Conservation (phyloP, 2,113 vertebrate genomes). For the Cromileptes altivelis region DNA sequence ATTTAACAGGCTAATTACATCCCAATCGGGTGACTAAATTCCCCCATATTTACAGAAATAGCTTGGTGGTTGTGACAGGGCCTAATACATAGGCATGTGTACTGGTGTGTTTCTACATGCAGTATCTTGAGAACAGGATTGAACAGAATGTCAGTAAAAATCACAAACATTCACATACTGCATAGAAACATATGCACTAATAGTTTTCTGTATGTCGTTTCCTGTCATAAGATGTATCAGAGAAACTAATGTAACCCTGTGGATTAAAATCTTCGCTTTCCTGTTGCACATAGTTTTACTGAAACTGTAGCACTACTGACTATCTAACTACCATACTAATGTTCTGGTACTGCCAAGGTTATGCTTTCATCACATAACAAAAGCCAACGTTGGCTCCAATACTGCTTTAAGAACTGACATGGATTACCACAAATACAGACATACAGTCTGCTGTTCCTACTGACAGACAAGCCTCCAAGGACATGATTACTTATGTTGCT, state of each 20-base stretch:
- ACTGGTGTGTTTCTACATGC: neutral
- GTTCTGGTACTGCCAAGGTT: slow-evolving; percentile 37
- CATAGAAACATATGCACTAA: neutral
- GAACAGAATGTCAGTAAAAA: no score
- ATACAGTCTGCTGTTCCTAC: slow-evolving; percentile 51
- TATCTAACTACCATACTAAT: slow-evolving; percentile 29
- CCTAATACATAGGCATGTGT: neutral
- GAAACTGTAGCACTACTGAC: slow-evolving; percentile 41
- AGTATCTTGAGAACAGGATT: neutral
- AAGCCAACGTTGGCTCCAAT: slow-evolving; percentile 34
- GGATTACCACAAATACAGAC: slow-evolving; percentile 67
- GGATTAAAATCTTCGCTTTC: neutral
- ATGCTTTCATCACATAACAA: slow-evolving; percentile 50
- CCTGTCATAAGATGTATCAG: neutral
- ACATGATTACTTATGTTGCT: slow-evolving; percentile 53
- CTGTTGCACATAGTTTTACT: slow-evolving; percentile 15
- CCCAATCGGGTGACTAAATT: neutral
- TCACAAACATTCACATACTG: neutral
- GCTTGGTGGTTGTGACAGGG: neutral
- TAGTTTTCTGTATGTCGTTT: neutral
- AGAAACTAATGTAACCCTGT: slow-evolving; percentile 1
- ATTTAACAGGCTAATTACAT: no score
- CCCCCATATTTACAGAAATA: neutral
- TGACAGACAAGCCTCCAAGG: slow-evolving; percentile 53
- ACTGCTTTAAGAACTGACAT: slow-evolving; percentile 45